Conservation (phyloP, 1,140 invertebrate genomes). For the Pogonomyrmex barbatus region DNA sequence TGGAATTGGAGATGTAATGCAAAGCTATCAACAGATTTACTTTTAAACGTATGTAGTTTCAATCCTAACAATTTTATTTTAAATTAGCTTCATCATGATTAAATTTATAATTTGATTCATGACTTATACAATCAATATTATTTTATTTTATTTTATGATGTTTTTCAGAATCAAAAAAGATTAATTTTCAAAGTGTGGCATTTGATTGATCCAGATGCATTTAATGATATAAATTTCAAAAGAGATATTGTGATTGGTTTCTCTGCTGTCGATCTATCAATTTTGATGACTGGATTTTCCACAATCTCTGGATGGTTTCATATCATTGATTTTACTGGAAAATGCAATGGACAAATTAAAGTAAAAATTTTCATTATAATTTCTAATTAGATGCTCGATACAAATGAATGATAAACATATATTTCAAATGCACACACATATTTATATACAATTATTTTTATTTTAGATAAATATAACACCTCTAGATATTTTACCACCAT, state of each 20-base stretch:
- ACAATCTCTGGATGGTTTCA: slow-evolving; percentile 88
- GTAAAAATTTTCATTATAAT: slow-evolving; percentile 79
- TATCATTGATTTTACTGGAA: slow-evolving; percentile 88
- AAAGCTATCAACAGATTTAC: slow-evolving; percentile 85
- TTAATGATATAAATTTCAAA: slow-evolving; percentile 80
- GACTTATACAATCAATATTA: background rate
- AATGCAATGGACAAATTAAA: slow-evolving; percentile 88
- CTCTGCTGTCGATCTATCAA: slow-evolving; percentile 87
- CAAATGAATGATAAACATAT: background rate
- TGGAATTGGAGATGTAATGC: slow-evolving; percentile 88
- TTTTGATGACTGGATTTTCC: slow-evolving; percentile 85
- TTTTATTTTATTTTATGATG: slow-evolving; percentile 47
- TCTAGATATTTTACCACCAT: slow-evolving; percentile 83
- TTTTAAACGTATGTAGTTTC: slow-evolving; percentile 85
- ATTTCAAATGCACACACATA: slow-evolving; percentile 56
- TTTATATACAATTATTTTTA: slow-evolving; percentile 33
- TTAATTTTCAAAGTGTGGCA: slow-evolving; percentile 89
- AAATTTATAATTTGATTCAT: background rate
- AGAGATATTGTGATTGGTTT: slow-evolving; percentile 87
- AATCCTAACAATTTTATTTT: background rate
- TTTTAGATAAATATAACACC: slow-evolving; percentile 86
- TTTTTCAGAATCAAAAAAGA: slow-evolving; percentile 86
- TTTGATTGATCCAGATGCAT: slow-evolving; percentile 85
- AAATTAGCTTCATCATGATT: background rate
- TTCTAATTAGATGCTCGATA: slow-evolving; percentile 8